Conservation (phyloP, 2,797 vertebrate genomes). For the Perodicticus potto region DNA sequence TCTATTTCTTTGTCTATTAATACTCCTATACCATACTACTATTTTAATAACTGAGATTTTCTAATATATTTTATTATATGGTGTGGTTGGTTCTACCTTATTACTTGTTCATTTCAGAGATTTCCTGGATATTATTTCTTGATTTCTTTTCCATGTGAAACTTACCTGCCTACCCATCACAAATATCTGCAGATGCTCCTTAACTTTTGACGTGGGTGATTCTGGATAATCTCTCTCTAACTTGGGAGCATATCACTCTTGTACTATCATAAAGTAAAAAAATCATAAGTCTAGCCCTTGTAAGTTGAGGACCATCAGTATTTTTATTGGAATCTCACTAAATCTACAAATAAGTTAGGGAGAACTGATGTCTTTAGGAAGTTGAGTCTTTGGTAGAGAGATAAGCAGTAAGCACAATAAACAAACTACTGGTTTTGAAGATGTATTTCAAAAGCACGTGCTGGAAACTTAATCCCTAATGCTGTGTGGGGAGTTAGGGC, state of each 20-base stretch:
- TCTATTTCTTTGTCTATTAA: not conserved
- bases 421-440: not conserved
- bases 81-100: not conserved
- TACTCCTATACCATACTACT: not conserved
- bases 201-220: not conserved
- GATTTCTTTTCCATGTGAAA: not conserved
- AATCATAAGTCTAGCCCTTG: not conserved
- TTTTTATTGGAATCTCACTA: not conserved
- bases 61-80: not conserved
- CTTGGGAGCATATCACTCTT: not conserved
- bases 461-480: not conserved
- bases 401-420: not conserved
- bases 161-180: not conserved
- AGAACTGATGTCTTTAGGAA: conserved; percentile 1
- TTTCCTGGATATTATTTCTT: not conserved
- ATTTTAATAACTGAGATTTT: not conserved
- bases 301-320: not conserved
- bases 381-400: not conserved
- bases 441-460: not conserved
- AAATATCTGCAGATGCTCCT: not conserved
- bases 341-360: not conserved
- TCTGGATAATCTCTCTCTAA: not conserved
- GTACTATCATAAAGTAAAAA: not conserved
- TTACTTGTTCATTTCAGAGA: not conserved
- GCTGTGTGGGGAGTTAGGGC: not conserved